These are phyloP conservation scores for Melangyna quadrimaculata DNA, from an alignment of 2,888 invertebrate genomes.

Conservation along the genomic window DNA sequence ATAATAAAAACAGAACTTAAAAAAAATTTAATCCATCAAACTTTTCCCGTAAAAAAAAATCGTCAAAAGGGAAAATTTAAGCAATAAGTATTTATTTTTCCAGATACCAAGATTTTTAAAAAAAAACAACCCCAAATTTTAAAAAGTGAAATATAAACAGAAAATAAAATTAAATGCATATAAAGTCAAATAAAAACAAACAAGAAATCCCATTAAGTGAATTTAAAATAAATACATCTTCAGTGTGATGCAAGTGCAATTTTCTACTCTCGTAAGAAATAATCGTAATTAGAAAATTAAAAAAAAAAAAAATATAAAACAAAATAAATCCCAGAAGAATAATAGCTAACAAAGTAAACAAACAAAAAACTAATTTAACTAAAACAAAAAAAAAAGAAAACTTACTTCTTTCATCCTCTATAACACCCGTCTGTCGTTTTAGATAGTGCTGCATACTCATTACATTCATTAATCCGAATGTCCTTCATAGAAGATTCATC, in stretches of 20 bases:
- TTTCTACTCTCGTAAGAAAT: neutral
- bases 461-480: conserved; percentile 41
- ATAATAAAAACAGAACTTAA: too few species aligned
- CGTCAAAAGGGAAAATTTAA: too few species aligned
- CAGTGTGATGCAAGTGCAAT: conserved; percentile 48
- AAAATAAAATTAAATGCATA: neutral
- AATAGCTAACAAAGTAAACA: neutral
- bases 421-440: neutral
- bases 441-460: conserved; percentile 20
- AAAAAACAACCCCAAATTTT: neutral
- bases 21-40: too few species aligned
- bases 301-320: neutral
- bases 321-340: neutral
- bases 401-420: neutral
- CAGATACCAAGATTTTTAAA: too few species aligned
- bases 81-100: too few species aligned
- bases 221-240: conserved; percentile 46
- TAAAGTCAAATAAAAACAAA: conserved; percentile 43
- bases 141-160: neutral
- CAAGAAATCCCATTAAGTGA: conserved; percentile 48
- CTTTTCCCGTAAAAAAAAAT: too few species aligned
- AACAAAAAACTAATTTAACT: neutral
- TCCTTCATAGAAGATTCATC: conserved; percentile 45
- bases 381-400: neutral
- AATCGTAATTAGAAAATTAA: neutral